phyloP scores from a whole-genome alignment of 30 jellyfish, hydroid and myxozoan species.

The Aurelia aurita complex sp. Pacific region DNA sequence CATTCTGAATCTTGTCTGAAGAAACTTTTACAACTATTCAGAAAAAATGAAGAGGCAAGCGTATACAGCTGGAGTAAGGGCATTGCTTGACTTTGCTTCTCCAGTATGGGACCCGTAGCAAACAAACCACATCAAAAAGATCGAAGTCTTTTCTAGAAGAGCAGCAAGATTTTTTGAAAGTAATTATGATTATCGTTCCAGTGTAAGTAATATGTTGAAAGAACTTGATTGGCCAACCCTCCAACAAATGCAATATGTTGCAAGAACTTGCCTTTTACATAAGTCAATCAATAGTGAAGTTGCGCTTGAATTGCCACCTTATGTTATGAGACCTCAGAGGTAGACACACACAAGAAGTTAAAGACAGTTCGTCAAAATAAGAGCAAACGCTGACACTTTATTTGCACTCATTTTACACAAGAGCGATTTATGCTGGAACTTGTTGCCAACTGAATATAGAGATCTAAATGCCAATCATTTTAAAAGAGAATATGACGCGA shows the following conservation, averaged over 20 bases:
- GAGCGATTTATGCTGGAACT: background rate
- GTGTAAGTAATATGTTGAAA: slow-evolving; percentile 2
- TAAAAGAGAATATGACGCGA: too few relatives aligned
- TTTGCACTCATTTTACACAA: background rate
- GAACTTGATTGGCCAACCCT: slow-evolving; percentile 22
- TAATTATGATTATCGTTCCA: slow-evolving; percentile 5
- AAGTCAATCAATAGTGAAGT: slow-evolving; percentile 12
- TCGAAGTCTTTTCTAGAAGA: background rate
- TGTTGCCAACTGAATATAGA: background rate
- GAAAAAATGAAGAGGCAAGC: background rate
- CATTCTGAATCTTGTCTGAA: background rate
- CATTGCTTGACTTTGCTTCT: slow-evolving; percentile 1
- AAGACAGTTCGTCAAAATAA: background rate
- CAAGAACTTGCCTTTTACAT: slow-evolving; percentile 21
- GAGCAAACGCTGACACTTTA: background rate
- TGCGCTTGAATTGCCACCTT: slow-evolving; percentile 21
- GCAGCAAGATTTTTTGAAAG: slow-evolving; percentile 12
- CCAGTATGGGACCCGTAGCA: slow-evolving; percentile 4
- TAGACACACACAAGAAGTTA: slow-evolving; percentile 13
- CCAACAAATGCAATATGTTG: slow-evolving; percentile 2
- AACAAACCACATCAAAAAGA: slow-evolving; percentile 10
- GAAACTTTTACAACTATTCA: background rate
- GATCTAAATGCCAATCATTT: background rate
- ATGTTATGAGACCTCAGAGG: slow-evolving; percentile 25
- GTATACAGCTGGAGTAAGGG: slow-evolving; percentile 1